Base-by-base conservation (phyloP, 2,797 vertebrate species). In the Alcedo quadribrachys region DNA sequence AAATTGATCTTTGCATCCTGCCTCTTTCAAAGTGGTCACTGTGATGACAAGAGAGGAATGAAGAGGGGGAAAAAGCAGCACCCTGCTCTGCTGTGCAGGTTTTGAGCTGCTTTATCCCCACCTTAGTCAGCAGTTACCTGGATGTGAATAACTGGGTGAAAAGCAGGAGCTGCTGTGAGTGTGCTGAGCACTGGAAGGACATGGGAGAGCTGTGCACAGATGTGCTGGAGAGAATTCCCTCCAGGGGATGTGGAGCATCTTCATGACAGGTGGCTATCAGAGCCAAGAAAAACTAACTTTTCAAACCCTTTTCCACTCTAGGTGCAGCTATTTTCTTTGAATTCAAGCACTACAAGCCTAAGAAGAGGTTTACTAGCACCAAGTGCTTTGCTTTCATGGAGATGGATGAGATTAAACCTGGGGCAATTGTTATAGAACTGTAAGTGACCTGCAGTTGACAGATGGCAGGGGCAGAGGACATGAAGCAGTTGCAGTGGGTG, bases 301-400 rank as follows among this genome's bases (percentile, higher is more conserved):
- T 94, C 46, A 35, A 67, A 58, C 68, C 19, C 12, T 75, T 81
- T 89, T 70, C 46, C 46, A 35, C 51, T 81, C 53, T 46, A 99
- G 99, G 99, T 93, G 98, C 99, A 97, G 99, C 99, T 96, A 99
- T 99, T 97, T 99, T 99, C 98, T 99, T 99, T 98, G 99, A 99
- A 98, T 99, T 99, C 97, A 99, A 99, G 97, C 99, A 99, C 98
- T 99, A 99, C 98, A 99, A 99, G 97, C 99, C 99, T 85, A 99
- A 99, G 94, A 99, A 99, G 95, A 98, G 98, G 92, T 99, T 99
- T 89, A 99, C 99, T 97, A 99, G 99, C 98, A 99, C 99, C 91
- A 99, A 99, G 96, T 99, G 99, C 97, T 99, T 99, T 94, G 99
- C 98, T 86, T 99, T 99, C 97, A 99, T 99, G 98, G 99, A 99